phyloP scores from a whole-genome alignment of 2,113 vertebrate genomes.

The Scopus umbretta region DNA sequence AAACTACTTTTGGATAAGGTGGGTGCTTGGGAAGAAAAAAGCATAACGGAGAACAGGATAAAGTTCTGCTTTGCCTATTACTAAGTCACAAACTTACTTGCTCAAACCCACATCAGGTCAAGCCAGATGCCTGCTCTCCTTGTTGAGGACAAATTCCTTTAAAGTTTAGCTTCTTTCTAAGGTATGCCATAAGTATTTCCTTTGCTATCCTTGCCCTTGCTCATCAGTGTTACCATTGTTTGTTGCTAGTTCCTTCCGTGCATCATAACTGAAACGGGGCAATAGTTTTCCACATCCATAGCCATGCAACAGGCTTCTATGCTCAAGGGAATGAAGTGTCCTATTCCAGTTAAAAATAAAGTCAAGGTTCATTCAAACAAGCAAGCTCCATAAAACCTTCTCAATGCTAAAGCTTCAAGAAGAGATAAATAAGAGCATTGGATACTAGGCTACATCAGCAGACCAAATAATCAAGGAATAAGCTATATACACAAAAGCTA shows the following conservation, averaged over 20 bases:
- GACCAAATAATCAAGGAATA: background rate
- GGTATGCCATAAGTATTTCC: background rate
- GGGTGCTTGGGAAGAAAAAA: background rate
- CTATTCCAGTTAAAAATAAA: background rate
- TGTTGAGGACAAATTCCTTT: background rate
- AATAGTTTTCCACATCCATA: background rate
- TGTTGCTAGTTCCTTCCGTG: background rate
- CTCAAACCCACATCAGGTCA: background rate
- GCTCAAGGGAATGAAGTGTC: background rate
- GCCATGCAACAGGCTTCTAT: rapidly evolving
- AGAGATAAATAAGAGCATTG: background rate
- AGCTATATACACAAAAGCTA: rapidly evolving
- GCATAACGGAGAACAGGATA: background rate
- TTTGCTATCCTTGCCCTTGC: background rate
- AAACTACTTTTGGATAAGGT: background rate
- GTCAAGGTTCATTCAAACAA: background rate
- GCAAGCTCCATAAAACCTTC: background rate
- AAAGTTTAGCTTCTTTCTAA: background rate
- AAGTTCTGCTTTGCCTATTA: background rate
- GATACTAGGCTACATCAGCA: rapidly evolving
- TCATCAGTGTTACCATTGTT: background rate
- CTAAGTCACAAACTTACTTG: background rate
- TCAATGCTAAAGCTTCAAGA: background rate
- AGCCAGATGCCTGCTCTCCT: background rate
- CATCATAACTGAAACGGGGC: background rate